Base-by-base conservation (phyloP, 1,140 invertebrate species). In the Saccostrea cuccullata region DNA sequence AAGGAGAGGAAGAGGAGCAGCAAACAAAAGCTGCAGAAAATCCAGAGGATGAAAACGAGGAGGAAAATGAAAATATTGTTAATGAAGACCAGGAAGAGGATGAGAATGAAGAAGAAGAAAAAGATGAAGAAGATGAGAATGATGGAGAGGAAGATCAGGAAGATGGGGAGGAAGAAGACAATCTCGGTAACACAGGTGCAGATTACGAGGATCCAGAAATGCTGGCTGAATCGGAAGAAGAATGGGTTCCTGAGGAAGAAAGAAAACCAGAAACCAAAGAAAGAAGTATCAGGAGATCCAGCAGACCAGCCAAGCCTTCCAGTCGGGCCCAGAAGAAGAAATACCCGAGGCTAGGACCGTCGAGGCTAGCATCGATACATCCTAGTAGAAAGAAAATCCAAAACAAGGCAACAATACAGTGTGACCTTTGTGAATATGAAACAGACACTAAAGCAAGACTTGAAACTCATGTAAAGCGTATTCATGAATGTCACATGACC, bases 401-500 rank as follows among this genome's bases (percentile, higher is more conserved):
- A 47, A 30, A 13, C 70, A 77, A 77, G 26, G 70, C 30, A 26
- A 9, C 55, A 13, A 15, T 40, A n/a, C 55, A 9, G 47, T 86
- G 87, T 88, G 47, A 82, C 15, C 77, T 92, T 70, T 93, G 92
- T 90, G 89, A 89, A 11, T 93, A 91, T 86, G 85, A 86, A 26
- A 89, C 92, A 2, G 88, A 88, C 12, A 88, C 58, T 26, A n/a
- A 86, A 55, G 26, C 70, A 17, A 83, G 90, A 86, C 84, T 92
- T 60, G 90, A 90, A 55, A 90, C 90, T 64, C 93, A 93, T 96
- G 47, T 92, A 17, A 90, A 90, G 87, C 84, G 86, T 64, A 90
- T 90, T 56, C 92, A 92, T 87, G 89, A 96, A 90, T 94, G 96
- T 20, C 94, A 96, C 47, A 85, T 89, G 36, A 55, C 67, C 12